phyloP scores from a whole-genome alignment of 2,797 vertebrate genomes.

The Eulemur coronatus region DNA sequence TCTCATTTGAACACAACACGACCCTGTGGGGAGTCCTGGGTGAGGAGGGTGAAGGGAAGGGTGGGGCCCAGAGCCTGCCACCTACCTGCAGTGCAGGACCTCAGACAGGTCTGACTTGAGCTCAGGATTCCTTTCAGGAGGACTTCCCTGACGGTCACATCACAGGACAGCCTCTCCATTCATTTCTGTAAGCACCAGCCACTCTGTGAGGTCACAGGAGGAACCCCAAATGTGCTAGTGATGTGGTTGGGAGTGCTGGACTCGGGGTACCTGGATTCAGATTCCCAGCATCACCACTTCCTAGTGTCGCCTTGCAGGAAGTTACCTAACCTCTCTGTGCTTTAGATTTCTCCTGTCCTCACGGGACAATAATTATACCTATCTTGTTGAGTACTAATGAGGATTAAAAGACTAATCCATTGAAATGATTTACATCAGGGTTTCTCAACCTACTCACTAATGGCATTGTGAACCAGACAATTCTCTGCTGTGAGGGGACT shows the following conservation, averaged over 20 bases:
- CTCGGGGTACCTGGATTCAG: background rate
- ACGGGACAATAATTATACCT: background rate
- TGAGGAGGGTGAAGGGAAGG: background rate
- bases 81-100: background rate
- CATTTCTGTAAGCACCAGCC: background rate
- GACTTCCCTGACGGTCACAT: background rate
- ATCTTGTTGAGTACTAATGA: background rate
- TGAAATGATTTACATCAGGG: background rate
- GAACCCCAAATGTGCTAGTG: background rate
- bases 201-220: background rate
- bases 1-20: background rate
- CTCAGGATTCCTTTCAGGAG: background rate
- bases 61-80: background rate
- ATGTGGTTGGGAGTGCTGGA: background rate
- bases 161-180: too few relatives aligned
- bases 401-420: background rate
- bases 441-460: background rate
- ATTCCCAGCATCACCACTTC: background rate
- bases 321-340: background rate
- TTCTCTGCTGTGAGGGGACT: background rate
- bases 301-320: background rate
- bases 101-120: background rate
- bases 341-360: background rate
- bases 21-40: background rate
- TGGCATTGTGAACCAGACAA: background rate